Evolutionary conservation across 1,140 invertebrate genomes (phyloP), one percentile per base, ranked within the genome.

Genomic region (Tetramorium simillimum): DNA sequence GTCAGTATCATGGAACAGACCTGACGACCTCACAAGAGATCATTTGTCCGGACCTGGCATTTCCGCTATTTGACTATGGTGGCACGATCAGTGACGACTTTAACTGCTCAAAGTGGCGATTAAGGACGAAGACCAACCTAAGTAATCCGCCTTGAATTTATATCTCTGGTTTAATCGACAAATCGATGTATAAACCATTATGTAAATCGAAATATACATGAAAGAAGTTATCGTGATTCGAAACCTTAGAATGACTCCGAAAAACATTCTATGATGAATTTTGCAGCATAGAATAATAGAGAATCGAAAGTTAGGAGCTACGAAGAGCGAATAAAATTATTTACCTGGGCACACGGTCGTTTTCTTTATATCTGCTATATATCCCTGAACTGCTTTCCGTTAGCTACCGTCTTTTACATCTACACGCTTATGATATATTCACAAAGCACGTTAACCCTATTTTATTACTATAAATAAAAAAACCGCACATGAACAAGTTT

Each of bases 1-100:
- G 37, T 81, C n/a, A 53, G 60, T 33, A 73, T 24, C 10, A 16
- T 24, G 10, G 12, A 65, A 43, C 56, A 33, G 70, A 62, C 69
- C 40, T 78, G 24, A 14, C 63, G 72, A 89, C 56, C 49, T 89
- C 70, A 28, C 16, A 63, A 40, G 21, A 40, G 21, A 40, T 76
- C 33, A 62, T 28, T 69, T 49, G 12, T 67, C 12, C n/a, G 21
- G 43, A 49, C 3, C 21, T 0, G 0, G 6, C 5, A 60, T 6
- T 62, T 85, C 21, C 56, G 21, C 21, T 3, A 49, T 77, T 28
- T 14, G 28, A 69, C 18, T 2, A 33, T 33, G 33, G 33, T 12
- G 21, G 40, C 60, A 16, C 24, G 3, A 58, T n/a, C 16, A 16
- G 10, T 21, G 7, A 7, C 21, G 40, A 46, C 4, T 6, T 77